Conservation (phyloP, 2,797 vertebrate species). For the Poeciliopsis gracilis region DNA sequence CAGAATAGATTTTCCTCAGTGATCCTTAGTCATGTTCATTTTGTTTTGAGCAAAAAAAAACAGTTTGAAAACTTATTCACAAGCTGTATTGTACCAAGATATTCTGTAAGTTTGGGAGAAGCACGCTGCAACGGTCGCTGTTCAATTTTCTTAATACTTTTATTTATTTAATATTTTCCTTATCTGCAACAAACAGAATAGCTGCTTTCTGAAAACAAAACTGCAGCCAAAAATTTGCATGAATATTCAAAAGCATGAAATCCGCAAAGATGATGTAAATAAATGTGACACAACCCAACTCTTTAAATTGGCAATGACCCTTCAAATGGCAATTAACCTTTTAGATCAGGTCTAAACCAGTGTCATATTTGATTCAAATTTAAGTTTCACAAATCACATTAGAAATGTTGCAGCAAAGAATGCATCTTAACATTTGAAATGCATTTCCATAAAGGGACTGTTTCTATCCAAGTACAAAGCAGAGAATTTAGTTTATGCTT, state of each 20-base stretch:
- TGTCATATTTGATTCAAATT: neutral
- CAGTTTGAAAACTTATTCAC: neutral
- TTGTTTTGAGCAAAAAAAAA: neutral
- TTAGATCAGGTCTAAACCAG: neutral
- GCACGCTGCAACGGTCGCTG: slow-evolving; percentile 14
- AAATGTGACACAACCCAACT: neutral
- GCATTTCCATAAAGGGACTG: neutral
- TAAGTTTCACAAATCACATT: neutral
- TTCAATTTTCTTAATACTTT: slow-evolving; percentile 39
- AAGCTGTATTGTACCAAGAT: slow-evolving; percentile 4
- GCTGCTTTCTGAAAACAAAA: slow-evolving; percentile 54
- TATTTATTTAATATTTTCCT: slow-evolving; percentile 56
- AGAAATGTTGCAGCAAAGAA: neutral
- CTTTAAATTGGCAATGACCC: neutral
- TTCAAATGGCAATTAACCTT: neutral
- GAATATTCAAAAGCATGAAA: slow-evolving; percentile 64
- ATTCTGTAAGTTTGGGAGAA: slow-evolving; percentile 5
- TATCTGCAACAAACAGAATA: slow-evolving; percentile 56
- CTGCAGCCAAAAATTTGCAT: slow-evolving; percentile 46
- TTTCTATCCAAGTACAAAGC: neutral
- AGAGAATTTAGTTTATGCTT: neutral
- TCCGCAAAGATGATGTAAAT: slow-evolving; percentile 43
- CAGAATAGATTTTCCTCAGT: neutral
- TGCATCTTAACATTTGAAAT: neutral
- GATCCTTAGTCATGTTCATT: neutral